phyloP scores from a whole-genome alignment of 2,797 vertebrate species.

The Sylvilagus floridanus region DNA sequence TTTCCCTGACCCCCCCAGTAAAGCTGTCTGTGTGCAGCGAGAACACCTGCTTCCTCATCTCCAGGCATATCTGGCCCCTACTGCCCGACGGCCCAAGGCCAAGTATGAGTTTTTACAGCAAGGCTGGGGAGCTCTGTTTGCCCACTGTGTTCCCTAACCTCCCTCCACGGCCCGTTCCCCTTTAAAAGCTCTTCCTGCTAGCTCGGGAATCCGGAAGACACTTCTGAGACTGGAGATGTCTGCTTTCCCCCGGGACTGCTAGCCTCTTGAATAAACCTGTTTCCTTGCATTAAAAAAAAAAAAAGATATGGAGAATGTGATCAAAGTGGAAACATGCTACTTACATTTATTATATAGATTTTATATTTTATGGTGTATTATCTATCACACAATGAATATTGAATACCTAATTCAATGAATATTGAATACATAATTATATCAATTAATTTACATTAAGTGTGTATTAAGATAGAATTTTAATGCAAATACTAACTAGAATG shows the following conservation, averaged over 20 bases:
- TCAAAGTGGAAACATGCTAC: neutral
- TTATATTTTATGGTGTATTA: neutral
- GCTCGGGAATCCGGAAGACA: too few species aligned
- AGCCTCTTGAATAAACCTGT: too few species aligned
- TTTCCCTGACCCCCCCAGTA: neutral
- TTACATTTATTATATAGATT: neutral
- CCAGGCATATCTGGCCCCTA: neutral
- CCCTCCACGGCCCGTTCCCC: too few species aligned
- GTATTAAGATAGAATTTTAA: neutral
- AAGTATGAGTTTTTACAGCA: neutral
- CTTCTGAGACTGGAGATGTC: too few species aligned
- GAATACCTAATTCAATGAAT: neutral
- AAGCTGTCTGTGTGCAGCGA: accelerated
- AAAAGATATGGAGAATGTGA: neutral
- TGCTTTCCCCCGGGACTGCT: too few species aligned
- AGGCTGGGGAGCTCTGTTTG: too few species aligned
- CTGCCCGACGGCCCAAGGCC: neutral
- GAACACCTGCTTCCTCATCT: neutral
- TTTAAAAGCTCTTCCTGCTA: too few species aligned
- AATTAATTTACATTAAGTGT: neutral
- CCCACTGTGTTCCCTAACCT: too few species aligned
- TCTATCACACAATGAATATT: neutral
- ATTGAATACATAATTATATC: neutral
- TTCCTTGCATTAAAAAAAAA: too few species aligned
- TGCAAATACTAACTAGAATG: neutral